Conservation (phyloP, 1,140 invertebrate genomes). For the Rhagoletis zephyria region DNA sequence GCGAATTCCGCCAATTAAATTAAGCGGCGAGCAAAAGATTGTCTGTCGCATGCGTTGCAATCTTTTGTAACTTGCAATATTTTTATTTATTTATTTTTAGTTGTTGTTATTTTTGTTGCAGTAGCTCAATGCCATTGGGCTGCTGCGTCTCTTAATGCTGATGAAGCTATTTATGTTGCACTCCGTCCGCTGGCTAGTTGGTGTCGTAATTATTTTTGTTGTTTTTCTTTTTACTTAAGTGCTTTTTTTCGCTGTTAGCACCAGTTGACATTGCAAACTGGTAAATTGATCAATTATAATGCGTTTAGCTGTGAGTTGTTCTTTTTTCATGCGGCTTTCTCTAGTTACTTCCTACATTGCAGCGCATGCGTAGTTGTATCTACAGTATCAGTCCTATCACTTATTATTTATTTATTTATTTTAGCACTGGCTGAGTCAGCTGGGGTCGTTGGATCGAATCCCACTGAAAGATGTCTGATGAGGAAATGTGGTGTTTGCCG, state of each 20-base stretch:
- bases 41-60: conserved; percentile 50
- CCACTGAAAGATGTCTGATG: too few species aligned
- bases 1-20: conserved; percentile 62
- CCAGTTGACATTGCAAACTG: conserved; percentile 58
- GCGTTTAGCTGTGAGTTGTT: conserved; percentile 62
- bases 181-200: neutral
- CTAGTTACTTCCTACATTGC: neutral
- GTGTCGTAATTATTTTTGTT: neutral
- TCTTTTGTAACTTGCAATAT: neutral
- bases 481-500: too few species aligned
- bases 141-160: conserved; percentile 1
- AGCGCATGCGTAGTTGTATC: neutral
- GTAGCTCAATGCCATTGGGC: conserved; percentile 35
- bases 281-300: conserved; percentile 73
- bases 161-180: conserved; percentile 36
- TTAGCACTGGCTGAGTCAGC: too few species aligned
- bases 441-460: neutral
- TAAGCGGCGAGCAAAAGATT: conserved; percentile 67
- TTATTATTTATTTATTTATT: too few species aligned
- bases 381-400: neutral
- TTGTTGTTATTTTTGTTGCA: neutral
- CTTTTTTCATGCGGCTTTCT: conserved; percentile 3
- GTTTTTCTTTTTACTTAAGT: conserved; percentile 49
- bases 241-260: neutral
- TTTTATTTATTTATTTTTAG: neutral